Evolutionary conservation across 2,888 invertebrate genomes (phyloP).

Genomic region (Ectobius pallidus): DNA sequence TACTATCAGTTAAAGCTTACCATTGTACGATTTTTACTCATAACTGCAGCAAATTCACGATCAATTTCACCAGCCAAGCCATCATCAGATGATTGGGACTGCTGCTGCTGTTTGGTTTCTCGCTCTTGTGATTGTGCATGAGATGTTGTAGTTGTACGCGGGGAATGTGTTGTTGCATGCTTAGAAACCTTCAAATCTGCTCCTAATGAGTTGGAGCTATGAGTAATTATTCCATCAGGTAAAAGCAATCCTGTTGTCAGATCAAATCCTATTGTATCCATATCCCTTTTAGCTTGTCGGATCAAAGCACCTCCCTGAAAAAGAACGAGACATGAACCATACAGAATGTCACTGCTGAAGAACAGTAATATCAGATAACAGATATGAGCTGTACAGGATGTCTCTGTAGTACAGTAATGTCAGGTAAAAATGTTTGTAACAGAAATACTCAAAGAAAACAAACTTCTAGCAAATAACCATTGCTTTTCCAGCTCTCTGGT

Average conservation of each 20-base stretch:
- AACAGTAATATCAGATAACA: too few species aligned
- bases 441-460: too few species aligned
- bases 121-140: conserved; percentile 47
- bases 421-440: too few species aligned
- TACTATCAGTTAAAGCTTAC: too few species aligned
- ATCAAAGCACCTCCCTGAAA: conserved; percentile 76
- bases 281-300: conserved; percentile 76
- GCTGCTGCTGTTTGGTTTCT: not conserved
- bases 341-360: too few species aligned
- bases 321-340: conserved; percentile 4
- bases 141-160: conserved; percentile 45
- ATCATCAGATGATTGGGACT: conserved; percentile 52
- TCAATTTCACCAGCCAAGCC: conserved; percentile 61
- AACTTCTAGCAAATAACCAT: too few species aligned
- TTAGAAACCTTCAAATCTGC: too few species aligned
- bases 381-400: too few species aligned
- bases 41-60: conserved; percentile 54
- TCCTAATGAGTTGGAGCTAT: too few species aligned
- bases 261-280: conserved; percentile 66
- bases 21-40: conserved; percentile 50
- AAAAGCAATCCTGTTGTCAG: conserved; percentile 53
- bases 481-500: too few species aligned
- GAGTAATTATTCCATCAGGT: conserved; percentile 30
- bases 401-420: too few species aligned
- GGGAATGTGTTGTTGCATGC: too few species aligned